These are phyloP conservation scores for Styela clava DNA, from an alignment of 23 tunicate genomes.

Conservation along the genomic window DNA sequence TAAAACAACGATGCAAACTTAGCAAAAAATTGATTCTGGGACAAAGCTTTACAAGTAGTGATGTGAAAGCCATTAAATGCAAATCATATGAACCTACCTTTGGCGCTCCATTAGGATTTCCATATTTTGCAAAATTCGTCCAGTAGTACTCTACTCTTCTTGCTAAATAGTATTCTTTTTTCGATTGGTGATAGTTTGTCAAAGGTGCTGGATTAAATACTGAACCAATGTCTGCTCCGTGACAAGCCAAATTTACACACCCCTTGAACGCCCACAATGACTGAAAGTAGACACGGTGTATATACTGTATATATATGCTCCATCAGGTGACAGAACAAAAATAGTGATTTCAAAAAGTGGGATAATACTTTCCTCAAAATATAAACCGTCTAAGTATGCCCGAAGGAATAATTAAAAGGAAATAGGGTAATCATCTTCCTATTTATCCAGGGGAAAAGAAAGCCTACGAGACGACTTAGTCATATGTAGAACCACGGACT, in stretches of 20 bases:
- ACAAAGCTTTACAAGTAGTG: no score
- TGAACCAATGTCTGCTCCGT: slow-evolving; percentile 51
- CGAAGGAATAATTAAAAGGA: no score
- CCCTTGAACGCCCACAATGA: slow-evolving; percentile 37
- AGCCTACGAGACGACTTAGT: no score
- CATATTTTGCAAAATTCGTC: slow-evolving; percentile 68
- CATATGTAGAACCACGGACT: no score
- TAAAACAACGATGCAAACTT: background rate
- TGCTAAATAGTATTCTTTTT: slow-evolving; percentile 27
- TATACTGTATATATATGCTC: no score
- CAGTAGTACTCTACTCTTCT: slow-evolving; percentile 29
- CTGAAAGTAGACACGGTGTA: background rate
- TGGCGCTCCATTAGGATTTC: slow-evolving; percentile 45
- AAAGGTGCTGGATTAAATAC: slow-evolving; percentile 36
- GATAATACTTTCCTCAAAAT: no score
- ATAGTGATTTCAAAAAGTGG: no score
- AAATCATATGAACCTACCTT: background rate
- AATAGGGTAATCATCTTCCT: no score
- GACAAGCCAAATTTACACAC: slow-evolving; percentile 51
- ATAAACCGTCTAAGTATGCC: no score
- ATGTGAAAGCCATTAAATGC: no score
- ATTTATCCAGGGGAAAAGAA: no score
- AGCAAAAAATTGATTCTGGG: background rate
- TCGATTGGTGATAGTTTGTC: slow-evolving; percentile 31
- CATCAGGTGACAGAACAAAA: no score